Evolutionary conservation across 1,140 invertebrate species (phyloP).

Genomic region (Drosophila asahinai): DNA sequence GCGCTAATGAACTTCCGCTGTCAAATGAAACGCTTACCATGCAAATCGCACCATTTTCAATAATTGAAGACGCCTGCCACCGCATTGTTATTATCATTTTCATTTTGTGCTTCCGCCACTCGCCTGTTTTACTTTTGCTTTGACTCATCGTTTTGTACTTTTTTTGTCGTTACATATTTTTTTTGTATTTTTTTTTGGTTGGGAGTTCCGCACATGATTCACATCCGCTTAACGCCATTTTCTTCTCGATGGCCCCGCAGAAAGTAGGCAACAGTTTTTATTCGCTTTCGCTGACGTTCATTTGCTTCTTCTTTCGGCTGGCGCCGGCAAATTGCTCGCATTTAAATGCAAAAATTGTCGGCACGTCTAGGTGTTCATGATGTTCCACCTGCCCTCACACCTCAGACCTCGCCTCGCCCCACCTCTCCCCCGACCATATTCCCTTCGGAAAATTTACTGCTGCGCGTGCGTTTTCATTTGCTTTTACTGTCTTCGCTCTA

Average conservation of each 20-base stretch:
- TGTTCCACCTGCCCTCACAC: slow-evolving; percentile 46
- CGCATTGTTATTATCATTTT: slow-evolving; percentile 81
- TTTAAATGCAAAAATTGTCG: slow-evolving; percentile 82
- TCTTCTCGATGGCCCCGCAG: slow-evolving; percentile 38
- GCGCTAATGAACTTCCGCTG: slow-evolving; percentile 77
- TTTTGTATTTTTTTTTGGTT: slow-evolving; percentile 31
- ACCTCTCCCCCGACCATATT: not conserved
- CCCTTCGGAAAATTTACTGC: slow-evolving; percentile 62
- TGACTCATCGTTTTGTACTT: slow-evolving; percentile 26
- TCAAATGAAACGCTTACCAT: slow-evolving; percentile 78
- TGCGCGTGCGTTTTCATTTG: slow-evolving; percentile 70
- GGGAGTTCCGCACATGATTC: slow-evolving; percentile 71
- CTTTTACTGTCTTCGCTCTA: slow-evolving; percentile 65
- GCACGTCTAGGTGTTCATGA: slow-evolving; percentile 77
- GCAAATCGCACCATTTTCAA: slow-evolving; percentile 77
- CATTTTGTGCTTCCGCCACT: slow-evolving; percentile 73
- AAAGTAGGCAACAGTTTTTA: slow-evolving; percentile 73
- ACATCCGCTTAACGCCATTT: slow-evolving; percentile 72
- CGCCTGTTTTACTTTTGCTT: slow-evolving; percentile 40
- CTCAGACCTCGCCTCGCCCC: not conserved
- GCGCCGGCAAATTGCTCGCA: slow-evolving; percentile 71
- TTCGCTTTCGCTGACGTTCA: slow-evolving; percentile 21
- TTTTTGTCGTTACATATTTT: slow-evolving; percentile 17
- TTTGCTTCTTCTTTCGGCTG: slow-evolving; percentile 29
- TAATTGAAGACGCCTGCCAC: slow-evolving; percentile 70